Percentiles rank a stretch among this genome's conserved stretches.
Evolutionary conservation across 2,113 vertebrate species (phyloP).

Genomic region (Peromyscus californicus): DNA sequence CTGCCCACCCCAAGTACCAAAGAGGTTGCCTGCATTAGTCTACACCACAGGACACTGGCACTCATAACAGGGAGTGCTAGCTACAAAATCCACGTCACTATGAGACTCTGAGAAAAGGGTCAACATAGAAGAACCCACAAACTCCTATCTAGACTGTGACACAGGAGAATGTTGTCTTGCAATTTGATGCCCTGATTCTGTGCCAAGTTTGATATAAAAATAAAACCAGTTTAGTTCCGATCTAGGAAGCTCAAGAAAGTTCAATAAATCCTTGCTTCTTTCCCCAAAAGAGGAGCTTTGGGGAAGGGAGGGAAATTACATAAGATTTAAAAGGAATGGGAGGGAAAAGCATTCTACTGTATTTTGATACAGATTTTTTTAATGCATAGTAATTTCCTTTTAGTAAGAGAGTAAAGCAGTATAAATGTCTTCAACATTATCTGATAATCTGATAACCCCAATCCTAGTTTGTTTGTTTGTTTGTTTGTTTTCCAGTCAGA

Average conservation of each 20-base stretch:
- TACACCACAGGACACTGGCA: not conserved
- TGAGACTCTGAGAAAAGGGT: not conserved
- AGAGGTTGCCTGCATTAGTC: not conserved
- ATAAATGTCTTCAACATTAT: not conserved
- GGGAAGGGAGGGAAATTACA: not conserved
- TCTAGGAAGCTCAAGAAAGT: constrained; percentile 43
- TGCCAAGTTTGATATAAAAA: constrained; percentile 71
- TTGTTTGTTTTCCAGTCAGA: not conserved
- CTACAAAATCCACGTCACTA: not conserved
- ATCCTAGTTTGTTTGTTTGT: not conserved
- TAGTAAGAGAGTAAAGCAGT: not conserved
- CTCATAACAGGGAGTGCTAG: constrained; percentile 13
- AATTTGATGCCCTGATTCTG: constrained; percentile 28
- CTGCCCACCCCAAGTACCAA: no score
- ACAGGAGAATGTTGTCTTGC: constrained; percentile 56
- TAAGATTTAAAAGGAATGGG: not conserved
- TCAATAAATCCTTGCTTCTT: constrained; percentile 30
- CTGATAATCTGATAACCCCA: not conserved
- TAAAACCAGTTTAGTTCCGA: constrained; percentile 66
- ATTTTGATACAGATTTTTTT: not conserved
- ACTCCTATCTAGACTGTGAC: not conserved
- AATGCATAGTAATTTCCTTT: not conserved
- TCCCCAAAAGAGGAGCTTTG: not conserved
- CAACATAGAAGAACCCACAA: not conserved
- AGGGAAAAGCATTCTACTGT: not conserved